phyloP scores from a whole-genome alignment of 2,113 vertebrate species.

The Dicentrarchus labrax region DNA sequence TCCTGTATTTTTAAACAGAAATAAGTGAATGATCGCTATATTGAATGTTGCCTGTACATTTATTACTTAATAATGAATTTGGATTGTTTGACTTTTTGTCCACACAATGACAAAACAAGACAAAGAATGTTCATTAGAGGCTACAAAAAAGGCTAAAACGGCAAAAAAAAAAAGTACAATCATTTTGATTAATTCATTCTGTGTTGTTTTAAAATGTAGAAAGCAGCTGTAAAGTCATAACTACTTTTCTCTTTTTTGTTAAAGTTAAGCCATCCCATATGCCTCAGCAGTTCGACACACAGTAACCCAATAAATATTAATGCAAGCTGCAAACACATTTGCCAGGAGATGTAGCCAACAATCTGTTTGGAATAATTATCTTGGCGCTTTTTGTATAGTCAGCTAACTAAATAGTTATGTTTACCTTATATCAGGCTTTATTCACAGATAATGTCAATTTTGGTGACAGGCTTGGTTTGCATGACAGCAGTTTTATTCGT shows the following conservation, averaged over 20 bases:
- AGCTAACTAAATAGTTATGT: conserved; percentile 53
- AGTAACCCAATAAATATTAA: conserved; percentile 47
- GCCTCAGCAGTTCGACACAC: conserved; percentile 24
- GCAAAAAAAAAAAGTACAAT: background rate
- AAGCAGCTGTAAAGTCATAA: conserved; percentile 7
- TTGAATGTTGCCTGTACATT: background rate
- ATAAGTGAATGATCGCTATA: conserved; percentile 7
- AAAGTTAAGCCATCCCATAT: conserved; percentile 20
- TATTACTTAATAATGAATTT: background rate
- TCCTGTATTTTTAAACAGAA: conserved; percentile 10
- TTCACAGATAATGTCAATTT: conserved; percentile 47
- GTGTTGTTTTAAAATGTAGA: background rate
- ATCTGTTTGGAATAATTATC: conserved; percentile 62
- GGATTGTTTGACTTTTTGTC: background rate
- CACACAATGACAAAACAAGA: background rate
- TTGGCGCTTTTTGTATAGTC: conserved; percentile 49
- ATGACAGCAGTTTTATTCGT: conserved; percentile 17
- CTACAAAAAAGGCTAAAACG: background rate
- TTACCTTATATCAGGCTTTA: conserved; percentile 36
- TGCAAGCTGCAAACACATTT: conserved; percentile 49
- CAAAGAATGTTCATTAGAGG: background rate
- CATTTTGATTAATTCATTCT: background rate
- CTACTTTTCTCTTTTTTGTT: background rate
- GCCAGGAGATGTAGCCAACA: conserved; percentile 48
- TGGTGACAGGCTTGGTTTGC: conserved; percentile 32